Base-by-base conservation (phyloP, 2,113 vertebrate species). In the Gallinago paraguaiae region DNA sequence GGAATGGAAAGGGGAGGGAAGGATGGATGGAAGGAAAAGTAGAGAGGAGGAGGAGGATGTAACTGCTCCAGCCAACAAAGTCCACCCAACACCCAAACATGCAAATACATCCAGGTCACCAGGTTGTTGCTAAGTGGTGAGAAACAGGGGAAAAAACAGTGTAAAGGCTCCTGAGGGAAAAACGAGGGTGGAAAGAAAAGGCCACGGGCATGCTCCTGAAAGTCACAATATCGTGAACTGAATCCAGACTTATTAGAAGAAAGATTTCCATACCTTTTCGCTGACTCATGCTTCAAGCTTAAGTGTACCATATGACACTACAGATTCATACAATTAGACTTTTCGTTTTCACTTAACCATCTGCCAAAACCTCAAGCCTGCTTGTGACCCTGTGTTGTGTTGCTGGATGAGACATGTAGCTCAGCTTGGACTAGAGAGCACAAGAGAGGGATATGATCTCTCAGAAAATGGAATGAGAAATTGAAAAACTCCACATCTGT, bases 131-230 rank as follows among this genome's bases (percentile, higher is more conserved):
- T 53, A 41, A 12, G 4, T 13, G 22, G 15, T n/a, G 28, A 15
- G 2, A 77, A 80, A 65, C 0, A 48, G 30, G 19, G 14, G 3
- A 25, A 37, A 57, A 6, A 43, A 1, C 8, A 60, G 7, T 0
- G 1, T 30, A 51, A 69, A 51, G 16, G 23, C 48, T 79, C 13
- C 14, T 27, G 13, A 59, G 31, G 11, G 19, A 54, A 79, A 84
- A 19, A 30, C 2, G 2, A 63, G 28, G 9, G 9, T 31, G 14
- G 15, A 72, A 67, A 71, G 6, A 30, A 69, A 86, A 20, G 28
- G 27, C 28, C 35, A 63, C 4, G 1, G 6, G 10, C 28, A 56
- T 27, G 20, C 12, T 71, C 18, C 39, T 41, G 13, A 39, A 85
- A 71, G 13, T 39, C 15, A 61, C 30, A 35, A 9, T 37, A 28